Evolutionary conservation across 2,888 invertebrate genomes (phyloP).

Genomic region (Drosophila anceps): DNA sequence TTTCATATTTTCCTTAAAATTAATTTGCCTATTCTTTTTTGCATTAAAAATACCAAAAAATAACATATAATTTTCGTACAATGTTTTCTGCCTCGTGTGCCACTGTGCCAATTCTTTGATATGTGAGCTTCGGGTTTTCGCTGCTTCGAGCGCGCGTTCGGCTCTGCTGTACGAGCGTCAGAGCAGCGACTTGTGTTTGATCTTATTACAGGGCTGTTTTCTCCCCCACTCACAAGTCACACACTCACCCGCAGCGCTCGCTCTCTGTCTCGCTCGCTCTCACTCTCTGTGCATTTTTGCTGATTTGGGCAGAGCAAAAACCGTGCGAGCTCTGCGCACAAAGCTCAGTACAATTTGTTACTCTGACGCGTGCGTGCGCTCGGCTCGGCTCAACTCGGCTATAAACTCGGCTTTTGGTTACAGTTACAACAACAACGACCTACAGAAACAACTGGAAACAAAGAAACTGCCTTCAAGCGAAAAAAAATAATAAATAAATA

Average conservation of each 20-base stretch:
- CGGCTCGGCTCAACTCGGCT: neutral
- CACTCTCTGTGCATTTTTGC: conserved; percentile 3
- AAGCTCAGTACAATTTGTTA: conserved; percentile 67
- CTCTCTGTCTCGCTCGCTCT: neutral
- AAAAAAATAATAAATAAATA: conserved; percentile 22
- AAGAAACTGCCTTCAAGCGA: conserved; percentile 66
- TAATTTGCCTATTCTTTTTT: neutral
- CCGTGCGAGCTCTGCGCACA: conserved; percentile 29
- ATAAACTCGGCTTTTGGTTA: conserved; percentile 55
- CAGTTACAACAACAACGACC: conserved; percentile 35
- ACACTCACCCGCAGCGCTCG: conserved; percentile 4
- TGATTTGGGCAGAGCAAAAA: conserved; percentile 60
- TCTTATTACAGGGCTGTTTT: conserved; percentile 65
- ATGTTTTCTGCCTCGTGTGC: conserved; percentile 16
- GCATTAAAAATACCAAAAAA: neutral
- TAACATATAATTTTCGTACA: neutral
- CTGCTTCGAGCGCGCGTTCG: conserved; percentile 18
- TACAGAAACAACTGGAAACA: conserved; percentile 53
- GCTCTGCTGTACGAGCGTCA: conserved; percentile 37
- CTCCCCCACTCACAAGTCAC: conserved; percentile 21
- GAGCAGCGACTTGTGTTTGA: conserved; percentile 48
- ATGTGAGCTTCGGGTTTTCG: conserved; percentile 17
- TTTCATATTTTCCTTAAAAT: neutral
- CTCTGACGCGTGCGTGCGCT: conserved; percentile 59
- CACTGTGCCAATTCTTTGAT: conserved; percentile 49